A percentile compares a stretch with the other conserved stretches of the same genome.
phyloP scores from a whole-genome alignment of 1,140 invertebrate genomes.

The Rhyzopertha dominica region DNA sequence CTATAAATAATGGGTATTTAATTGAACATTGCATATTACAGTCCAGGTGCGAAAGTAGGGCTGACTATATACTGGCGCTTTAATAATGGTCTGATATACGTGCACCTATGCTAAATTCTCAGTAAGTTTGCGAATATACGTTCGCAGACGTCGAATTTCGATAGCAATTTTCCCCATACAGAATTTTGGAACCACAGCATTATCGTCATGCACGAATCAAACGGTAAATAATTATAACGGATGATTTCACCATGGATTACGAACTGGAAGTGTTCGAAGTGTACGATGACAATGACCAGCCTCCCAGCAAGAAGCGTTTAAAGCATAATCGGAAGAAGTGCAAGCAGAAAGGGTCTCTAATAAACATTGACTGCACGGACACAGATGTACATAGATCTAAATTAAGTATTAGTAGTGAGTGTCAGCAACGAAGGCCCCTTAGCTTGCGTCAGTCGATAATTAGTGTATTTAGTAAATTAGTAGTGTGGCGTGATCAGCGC shows the following conservation, averaged over 20 bases:
- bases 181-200: neutral
- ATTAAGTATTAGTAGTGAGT: conserved; percentile 41
- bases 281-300: conserved; percentile 39
- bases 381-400: conserved; percentile 39
- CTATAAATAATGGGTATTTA: neutral
- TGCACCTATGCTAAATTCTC: too few species aligned
- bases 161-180: neutral
- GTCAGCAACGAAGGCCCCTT: conserved; percentile 44
- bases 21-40: neutral
- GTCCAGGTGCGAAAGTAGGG: neutral
- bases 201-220: neutral
- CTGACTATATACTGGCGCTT: too few species aligned
- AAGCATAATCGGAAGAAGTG: conserved; percentile 43
- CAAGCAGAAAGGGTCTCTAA: conserved; percentile 36
- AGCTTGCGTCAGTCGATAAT: conserved; percentile 56
- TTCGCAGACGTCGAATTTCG: too few species aligned
- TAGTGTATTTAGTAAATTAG: conserved; percentile 62
- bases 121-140: too few species aligned
- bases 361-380: conserved; percentile 28
- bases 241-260: conserved; percentile 37
- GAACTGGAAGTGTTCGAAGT: conserved; percentile 46
- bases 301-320: conserved; percentile 33
- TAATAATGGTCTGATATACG: too few species aligned
- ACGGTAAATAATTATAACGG: conserved; percentile 4
- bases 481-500: conserved; percentile 53